phyloP scores from a whole-genome alignment of 2,797 vertebrate species.

The Mormyrus proboscirostris region DNA sequence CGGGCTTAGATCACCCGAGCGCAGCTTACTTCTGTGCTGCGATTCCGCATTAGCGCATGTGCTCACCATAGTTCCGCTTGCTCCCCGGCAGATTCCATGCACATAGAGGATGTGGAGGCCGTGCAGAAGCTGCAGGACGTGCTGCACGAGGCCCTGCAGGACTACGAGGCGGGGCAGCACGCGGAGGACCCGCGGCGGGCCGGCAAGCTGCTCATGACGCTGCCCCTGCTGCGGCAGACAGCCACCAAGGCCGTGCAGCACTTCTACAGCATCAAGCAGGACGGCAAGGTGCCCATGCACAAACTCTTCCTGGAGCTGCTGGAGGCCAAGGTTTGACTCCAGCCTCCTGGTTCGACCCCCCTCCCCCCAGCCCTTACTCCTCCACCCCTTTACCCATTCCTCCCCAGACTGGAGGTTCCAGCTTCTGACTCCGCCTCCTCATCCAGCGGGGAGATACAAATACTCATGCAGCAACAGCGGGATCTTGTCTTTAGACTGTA shows the following conservation, averaged over 20 bases:
- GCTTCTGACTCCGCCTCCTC: slow-evolving; percentile 33
- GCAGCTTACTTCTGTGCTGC: not conserved
- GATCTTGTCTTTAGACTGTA: slow-evolving; percentile 70
- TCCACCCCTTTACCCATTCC: slow-evolving; percentile 15
- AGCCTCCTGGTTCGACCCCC: slow-evolving; percentile 13
- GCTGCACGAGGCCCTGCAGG: slow-evolving; percentile 95
- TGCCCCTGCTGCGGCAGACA: slow-evolving; percentile 94
- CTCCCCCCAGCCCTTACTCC: slow-evolving; percentile 6
- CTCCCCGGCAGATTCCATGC: slow-evolving; percentile 83
- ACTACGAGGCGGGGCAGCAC: slow-evolving; percentile 92
- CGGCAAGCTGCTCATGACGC: slow-evolving; percentile 97
- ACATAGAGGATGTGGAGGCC: slow-evolving; percentile 97
- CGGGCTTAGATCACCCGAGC: not conserved
- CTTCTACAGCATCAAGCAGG: slow-evolving; percentile 99
- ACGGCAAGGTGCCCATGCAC: slow-evolving; percentile 99
- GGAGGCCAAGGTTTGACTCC: slow-evolving; percentile 95
- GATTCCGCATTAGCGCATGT: not conserved
- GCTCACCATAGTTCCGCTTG: not conserved
- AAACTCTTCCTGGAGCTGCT: slow-evolving; percentile 99
- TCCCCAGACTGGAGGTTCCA: slow-evolving; percentile 36
- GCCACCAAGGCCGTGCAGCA: slow-evolving; percentile 98
- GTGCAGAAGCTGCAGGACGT: slow-evolving; percentile 98
- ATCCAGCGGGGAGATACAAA: slow-evolving; percentile 41
- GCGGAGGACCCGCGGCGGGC: slow-evolving; percentile 91
- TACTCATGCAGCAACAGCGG: slow-evolving; percentile 45